Evolutionary conservation across 2,888 invertebrate genomes (phyloP).

Genomic region (Pachydiplax longipennis): DNA sequence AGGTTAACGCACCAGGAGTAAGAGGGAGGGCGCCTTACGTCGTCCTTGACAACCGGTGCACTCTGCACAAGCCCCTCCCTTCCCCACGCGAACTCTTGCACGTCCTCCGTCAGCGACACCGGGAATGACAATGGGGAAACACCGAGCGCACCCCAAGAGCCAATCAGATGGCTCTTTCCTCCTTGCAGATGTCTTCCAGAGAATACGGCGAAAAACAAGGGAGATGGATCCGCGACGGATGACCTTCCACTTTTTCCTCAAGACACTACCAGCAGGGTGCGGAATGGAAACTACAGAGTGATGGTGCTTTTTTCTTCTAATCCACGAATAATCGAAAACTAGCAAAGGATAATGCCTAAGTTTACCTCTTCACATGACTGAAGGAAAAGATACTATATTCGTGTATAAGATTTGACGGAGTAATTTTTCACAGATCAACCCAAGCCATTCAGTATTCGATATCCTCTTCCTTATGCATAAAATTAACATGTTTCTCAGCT

Average conservation of each 20-base stretch:
- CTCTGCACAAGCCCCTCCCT: not conserved
- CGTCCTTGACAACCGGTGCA: conserved; percentile 38
- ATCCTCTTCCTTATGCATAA: too few species aligned
- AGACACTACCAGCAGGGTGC: too few species aligned
- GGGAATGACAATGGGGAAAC: conserved; percentile 20
- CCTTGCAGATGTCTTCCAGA: not conserved
- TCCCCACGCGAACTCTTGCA: not conserved
- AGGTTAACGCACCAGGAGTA: not conserved
- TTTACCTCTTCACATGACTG: too few species aligned
- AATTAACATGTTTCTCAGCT: too few species aligned
- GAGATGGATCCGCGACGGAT: not conserved
- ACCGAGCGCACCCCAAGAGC: not conserved
- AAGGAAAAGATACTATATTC: too few species aligned
- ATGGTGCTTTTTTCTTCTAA: too few species aligned
- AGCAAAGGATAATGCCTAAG: too few species aligned
- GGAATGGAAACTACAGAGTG: too few species aligned
- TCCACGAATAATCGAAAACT: not conserved
- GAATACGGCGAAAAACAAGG: not conserved
- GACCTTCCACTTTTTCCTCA: not conserved
- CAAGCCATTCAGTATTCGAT: too few species aligned
- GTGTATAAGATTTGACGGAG: too few species aligned
- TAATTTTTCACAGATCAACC: too few species aligned
- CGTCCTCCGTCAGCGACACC: not conserved
- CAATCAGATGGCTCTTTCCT: conserved; percentile 15
- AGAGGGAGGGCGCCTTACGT: not conserved